Base-by-base conservation (phyloP, 2,888 invertebrate genomes). In the Brachyptera putata region DNA sequence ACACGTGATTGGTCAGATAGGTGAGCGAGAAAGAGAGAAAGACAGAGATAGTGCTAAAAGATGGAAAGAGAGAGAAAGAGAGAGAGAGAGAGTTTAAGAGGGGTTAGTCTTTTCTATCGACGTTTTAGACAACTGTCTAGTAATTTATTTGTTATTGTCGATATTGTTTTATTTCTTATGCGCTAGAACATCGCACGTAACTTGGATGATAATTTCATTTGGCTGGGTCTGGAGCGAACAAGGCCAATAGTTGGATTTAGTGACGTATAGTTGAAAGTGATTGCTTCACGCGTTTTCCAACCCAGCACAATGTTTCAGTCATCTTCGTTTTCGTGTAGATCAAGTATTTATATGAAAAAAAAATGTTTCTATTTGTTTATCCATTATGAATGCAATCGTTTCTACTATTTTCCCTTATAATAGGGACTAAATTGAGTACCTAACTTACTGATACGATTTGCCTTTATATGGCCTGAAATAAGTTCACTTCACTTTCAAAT, bases 381-480 rank as follows among this genome's bases (percentile, higher is more conserved):
- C 46, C 46, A 21, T 46, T 14, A 46, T 46, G 24, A 46, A 24
- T 24, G 53, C 53, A n/a, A 18, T 36, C 53, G 30, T 34, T 53
- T 53, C 53, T 53, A 14, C 34, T 34, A 22, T 16, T 34, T 34
- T 16, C 53, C 53, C 53, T 53, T 22, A 21, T 53, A 30, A 34
- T 21, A 36, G 53, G 50, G 50, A 16, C 11, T 30, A 30, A 50
- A 53, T 53, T 22, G 53, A 53, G 24, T 46, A 46, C 24, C 46
- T 46, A 46, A 46, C 46, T n/a, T n/a, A n/a, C n/a, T 24, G 46
- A 46, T 46, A 24, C 21, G 53, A 53, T 22, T 53, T 53, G 53
- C 53, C 53, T 53, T 53, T 46, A 34, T 21, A 53, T 53, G 53
- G 53, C 53, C 53, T 53, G 53, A 36, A 16, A 34, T 34, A 53